A percentile compares a stretch with the other conserved stretches of the same genome.
Conservation (phyloP, 2,113 vertebrate genomes). For the Capreolus pygargus region DNA sequence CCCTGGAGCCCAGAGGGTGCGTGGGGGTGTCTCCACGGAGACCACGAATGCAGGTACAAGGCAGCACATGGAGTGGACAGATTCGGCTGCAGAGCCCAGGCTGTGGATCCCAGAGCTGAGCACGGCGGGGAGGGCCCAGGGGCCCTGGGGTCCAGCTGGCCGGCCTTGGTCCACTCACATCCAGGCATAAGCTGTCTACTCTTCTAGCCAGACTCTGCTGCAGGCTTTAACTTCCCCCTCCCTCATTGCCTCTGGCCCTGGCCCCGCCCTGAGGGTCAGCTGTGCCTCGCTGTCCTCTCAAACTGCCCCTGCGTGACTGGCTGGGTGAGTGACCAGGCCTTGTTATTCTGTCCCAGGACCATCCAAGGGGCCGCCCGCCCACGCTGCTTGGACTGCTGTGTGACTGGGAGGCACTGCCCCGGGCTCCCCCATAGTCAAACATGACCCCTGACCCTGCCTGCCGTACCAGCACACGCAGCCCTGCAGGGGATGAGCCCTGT, state of each 20-base stretch:
- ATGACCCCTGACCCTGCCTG: conserved; percentile 46
- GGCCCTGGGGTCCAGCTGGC: rapidly evolving
- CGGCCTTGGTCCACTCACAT: rapidly evolving
- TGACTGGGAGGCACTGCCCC: neutral
- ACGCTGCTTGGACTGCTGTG: neutral
- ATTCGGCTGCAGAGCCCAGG: neutral
- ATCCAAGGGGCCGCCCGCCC: conserved; percentile 57
- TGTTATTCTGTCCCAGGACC: conserved; percentile 29
- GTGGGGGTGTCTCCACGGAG: neutral
- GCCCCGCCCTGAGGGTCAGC: rapidly evolving
- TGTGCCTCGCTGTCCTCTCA: neutral
- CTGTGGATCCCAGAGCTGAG: neutral
- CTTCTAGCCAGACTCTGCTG: neutral
- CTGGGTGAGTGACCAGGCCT: neutral
- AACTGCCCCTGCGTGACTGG: neutral
- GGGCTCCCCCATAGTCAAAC: conserved; percentile 7
- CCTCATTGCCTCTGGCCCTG: neutral
- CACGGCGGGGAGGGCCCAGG: rapidly evolving
- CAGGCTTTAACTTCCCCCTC: neutral
- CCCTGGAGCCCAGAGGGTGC: neutral
- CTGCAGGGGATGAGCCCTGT: neutral
- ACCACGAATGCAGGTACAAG: rapidly evolving
- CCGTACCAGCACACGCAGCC: neutral
- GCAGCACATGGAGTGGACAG: rapidly evolving
- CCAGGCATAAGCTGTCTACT: rapidly evolving